phyloP scores from a whole-genome alignment of 2,797 vertebrate species.

The Gambusia yucatana region DNA sequence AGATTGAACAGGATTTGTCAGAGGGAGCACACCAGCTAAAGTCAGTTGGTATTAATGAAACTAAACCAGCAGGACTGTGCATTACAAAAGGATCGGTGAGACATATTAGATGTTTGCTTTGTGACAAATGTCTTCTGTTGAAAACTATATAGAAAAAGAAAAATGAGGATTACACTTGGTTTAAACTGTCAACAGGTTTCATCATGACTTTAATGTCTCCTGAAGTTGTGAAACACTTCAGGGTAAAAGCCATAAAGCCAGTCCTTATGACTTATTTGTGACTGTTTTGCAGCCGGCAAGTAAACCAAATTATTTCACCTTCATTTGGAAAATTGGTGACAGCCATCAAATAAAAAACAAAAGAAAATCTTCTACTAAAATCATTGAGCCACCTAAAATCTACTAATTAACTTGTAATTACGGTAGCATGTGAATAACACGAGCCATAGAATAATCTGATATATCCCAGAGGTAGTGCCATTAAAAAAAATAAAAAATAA shows the following conservation, averaged over 20 bases:
- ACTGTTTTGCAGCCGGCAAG: background rate
- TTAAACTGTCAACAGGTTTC: slow-evolving; percentile 2
- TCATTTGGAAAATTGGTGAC: background rate
- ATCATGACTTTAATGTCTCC: background rate
- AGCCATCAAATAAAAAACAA: background rate
- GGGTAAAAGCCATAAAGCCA: background rate
- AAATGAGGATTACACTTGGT: slow-evolving; percentile 4
- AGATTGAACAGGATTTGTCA: background rate
- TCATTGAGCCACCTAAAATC: background rate
- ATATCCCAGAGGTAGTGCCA: slow-evolving; percentile 21
- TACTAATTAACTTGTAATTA: background rate
- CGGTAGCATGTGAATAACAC: background rate
- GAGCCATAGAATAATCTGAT: background rate
- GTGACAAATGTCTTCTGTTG: background rate
- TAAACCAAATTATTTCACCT: background rate
- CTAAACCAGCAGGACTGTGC: slow-evolving; percentile 6
- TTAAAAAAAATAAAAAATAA: background rate
- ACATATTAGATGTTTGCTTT: background rate
- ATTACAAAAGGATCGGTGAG: background rate
- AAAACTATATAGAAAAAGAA: background rate
- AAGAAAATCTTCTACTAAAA: no score
- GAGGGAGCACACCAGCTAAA: background rate
- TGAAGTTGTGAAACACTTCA: background rate
- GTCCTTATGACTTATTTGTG: background rate
- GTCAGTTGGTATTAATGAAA: background rate